Percentiles rank a stretch among this genome's conserved stretches.
These are phyloP conservation scores for Thymelicus sylvestris DNA, from an alignment of 2,888 invertebrate species.

Conservation along the genomic window DNA sequence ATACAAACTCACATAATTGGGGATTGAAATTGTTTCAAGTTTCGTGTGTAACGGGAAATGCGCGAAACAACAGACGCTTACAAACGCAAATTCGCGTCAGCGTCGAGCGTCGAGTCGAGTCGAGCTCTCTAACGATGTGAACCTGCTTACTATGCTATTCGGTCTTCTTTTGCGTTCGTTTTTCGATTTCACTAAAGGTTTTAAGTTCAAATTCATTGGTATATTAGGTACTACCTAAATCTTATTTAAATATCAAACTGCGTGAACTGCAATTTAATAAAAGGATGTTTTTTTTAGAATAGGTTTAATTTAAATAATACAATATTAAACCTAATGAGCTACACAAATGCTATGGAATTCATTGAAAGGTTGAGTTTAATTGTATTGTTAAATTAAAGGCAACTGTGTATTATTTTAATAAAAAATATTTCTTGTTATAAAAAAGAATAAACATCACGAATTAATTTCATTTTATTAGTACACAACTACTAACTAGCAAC, in stretches of 20 bases:
- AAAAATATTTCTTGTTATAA: not conserved
- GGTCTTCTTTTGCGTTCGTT: conserved; percentile 2
- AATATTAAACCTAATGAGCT: too few species aligned
- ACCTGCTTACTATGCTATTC: conserved; percentile 11
- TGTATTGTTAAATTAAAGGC: too few species aligned
- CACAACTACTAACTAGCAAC: conserved; percentile 8
- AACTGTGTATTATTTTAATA: not conserved
- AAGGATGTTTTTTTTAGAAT: too few species aligned
- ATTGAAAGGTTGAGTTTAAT: too few species aligned
- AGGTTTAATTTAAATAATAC: too few species aligned
- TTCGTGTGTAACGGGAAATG: conserved; percentile 21
- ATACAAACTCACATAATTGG: conserved; percentile 10
- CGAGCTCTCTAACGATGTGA: conserved; percentile 9
- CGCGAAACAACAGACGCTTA: conserved; percentile 43
- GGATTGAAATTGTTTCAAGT: conserved; percentile 17
- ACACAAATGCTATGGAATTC: too few species aligned
- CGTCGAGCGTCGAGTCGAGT: conserved; percentile 2
- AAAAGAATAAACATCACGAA: not conserved
- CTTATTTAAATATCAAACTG: too few species aligned
- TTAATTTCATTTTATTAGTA: conserved; percentile 3
- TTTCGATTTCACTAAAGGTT: not conserved
- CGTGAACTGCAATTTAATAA: too few species aligned
- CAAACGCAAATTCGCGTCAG: conserved; percentile 44
- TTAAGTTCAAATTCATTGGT: not conserved
- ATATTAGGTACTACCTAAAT: not conserved